Percentiles rank a stretch among this genome's conserved stretches.
Conservation (phyloP, 2,797 vertebrate genomes). For the Limnodromus scolopaceus region DNA sequence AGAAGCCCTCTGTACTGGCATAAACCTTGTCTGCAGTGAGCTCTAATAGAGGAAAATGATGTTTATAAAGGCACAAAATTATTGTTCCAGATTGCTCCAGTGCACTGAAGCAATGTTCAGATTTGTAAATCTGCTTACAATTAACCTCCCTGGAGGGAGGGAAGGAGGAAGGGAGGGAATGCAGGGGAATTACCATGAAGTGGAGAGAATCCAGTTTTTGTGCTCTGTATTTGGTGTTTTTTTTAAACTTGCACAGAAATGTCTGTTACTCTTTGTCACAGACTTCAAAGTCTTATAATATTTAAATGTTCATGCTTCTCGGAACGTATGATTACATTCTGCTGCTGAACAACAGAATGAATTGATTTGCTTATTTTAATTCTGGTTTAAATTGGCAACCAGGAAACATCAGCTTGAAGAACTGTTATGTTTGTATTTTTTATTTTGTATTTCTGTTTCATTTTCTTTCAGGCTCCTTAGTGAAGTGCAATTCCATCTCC, state of each 20-base stretch:
- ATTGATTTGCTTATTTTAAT: constrained; percentile 27
- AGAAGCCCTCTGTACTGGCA: not conserved
- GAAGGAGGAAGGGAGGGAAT: not conserved
- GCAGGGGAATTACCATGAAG: constrained; percentile 1
- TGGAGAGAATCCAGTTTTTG: constrained; percentile 29
- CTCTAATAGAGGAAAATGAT: not conserved
- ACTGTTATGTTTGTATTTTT: not conserved
- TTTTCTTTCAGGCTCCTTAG: not conserved
- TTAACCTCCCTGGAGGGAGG: constrained; percentile 26
- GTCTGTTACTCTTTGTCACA: constrained; percentile 8
- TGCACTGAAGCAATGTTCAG: constrained; percentile 15
- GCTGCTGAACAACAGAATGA: not conserved
- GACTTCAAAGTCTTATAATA: not conserved
- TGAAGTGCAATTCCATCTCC: not conserved
- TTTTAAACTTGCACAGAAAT: not conserved
- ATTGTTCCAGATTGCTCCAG: constrained; percentile 10
- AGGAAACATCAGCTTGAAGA: not conserved
- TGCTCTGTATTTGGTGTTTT: not conserved
- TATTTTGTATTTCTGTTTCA: not conserved
- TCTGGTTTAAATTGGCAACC: constrained; percentile 15
- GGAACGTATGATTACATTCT: not conserved
- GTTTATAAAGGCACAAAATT: not conserved
- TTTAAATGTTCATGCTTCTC: constrained; percentile 2
- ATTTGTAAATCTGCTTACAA: constrained; percentile 57
- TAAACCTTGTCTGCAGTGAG: not conserved